Evolutionary conservation across 2,797 vertebrate genomes (phyloP), one percentile per base, ranked within the genome.

Genomic region (Thunnus albacares): DNA sequence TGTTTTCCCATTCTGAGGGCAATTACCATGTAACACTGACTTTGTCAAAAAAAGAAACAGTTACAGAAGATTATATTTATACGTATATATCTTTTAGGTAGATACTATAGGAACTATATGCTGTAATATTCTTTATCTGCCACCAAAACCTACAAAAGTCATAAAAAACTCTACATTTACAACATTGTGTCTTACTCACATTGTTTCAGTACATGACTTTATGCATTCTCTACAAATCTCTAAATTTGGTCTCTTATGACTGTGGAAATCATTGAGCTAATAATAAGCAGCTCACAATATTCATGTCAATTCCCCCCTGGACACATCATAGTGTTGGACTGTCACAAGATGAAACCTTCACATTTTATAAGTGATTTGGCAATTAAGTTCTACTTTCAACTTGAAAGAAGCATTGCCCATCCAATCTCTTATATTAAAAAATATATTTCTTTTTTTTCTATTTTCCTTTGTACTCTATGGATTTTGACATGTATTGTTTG

Each of bases 201-300:
- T 15, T 58, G 4, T 55, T 22, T 1, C 9, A 35, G 2, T 15
- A 12, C 2, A 64, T 71, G 4, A 68, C 55, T 71, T 61, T 17
- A 71, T 66, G 35, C 45, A 8, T 52, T 58, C 17, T 13, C 66
- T 17, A 12, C 73, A 17, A 58, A 33, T 75, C 45, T 71, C 3
- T 38, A 11, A 15, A 20, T 78, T 62, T 49, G 15, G 11, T 66
- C 38, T 62, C 18, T 24, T 52, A 17, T 1, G 2, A 28, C n/a
- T 43, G 53, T 70, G 26, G 28, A 59, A 77, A 58, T 70, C 22
- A 22, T 22, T 15, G 41, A 57, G 24, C 49, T 15, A 18, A 6
- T 13, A 24, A 9, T 35, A 7, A 24, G 52, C 18, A 58, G 61
- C 22, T 71, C 60, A 71, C 38, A n/a, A 45, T 49, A 45, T 26